Conservation (phyloP, 2,797 vertebrate species). For the Fundulus diaphanus region DNA sequence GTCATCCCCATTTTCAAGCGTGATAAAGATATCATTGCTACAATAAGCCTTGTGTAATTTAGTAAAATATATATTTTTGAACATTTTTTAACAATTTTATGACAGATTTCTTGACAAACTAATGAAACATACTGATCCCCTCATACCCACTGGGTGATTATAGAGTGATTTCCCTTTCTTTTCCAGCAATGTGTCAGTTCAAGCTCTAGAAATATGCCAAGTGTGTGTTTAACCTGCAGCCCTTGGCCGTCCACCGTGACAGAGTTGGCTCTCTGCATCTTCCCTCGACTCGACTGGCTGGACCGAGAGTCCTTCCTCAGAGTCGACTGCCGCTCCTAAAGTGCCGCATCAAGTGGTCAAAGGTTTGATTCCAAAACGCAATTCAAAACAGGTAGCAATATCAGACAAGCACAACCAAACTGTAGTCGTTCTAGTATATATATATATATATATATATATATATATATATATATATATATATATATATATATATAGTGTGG, state of each 20-base stretch:
- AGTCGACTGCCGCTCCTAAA: slow-evolving; percentile 89
- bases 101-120: neutral
- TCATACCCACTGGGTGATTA: neutral
- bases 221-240: slow-evolving; percentile 85
- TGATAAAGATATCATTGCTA: neutral
- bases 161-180: neutral
- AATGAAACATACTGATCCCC: neutral
- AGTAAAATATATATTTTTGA: neutral
- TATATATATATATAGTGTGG: too few relatives aligned
- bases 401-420: neutral
- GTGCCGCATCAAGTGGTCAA: slow-evolving; percentile 43
- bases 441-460: too few relatives aligned
- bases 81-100: neutral
- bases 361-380: neutral
- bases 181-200: neutral
- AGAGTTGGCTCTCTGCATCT: slow-evolving; percentile 94
- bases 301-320: slow-evolving; percentile 88
- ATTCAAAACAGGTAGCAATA: neutral
- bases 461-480: too few relatives aligned
- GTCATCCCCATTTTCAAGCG: neutral
- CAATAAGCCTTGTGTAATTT: neutral
- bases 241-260: slow-evolving; percentile 94
- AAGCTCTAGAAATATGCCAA: neutral
- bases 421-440: too few relatives aligned
- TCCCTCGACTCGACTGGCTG: slow-evolving; percentile 86